These are phyloP conservation scores for Brachycybe producta DNA, from an alignment of 2,888 invertebrate genomes.

Conservation along the genomic window DNA sequence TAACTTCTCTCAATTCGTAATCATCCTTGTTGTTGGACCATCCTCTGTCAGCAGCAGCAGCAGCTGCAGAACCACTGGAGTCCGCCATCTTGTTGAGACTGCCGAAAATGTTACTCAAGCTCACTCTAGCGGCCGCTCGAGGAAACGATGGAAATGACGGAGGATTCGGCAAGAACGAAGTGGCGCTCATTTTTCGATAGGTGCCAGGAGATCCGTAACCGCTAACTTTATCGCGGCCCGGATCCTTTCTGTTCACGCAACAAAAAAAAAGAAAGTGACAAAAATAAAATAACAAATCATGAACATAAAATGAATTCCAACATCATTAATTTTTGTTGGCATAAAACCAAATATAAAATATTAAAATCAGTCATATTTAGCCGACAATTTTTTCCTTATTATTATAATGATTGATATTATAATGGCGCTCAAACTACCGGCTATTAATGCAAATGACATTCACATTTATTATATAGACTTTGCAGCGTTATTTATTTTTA, in stretches of 20 bases:
- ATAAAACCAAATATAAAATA: too few relatives aligned
- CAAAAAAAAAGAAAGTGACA: too few relatives aligned
- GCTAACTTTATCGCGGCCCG: neutral
- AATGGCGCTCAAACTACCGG: too few relatives aligned
- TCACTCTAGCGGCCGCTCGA: constrained; percentile 23
- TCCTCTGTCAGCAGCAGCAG: constrained; percentile 29
- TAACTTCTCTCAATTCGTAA: constrained; percentile 85
- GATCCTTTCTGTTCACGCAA: neutral
- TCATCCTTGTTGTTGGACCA: constrained; percentile 88
- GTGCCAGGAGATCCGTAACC: constrained; percentile 9
- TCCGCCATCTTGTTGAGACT: constrained; percentile 47
- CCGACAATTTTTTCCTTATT: too few relatives aligned
- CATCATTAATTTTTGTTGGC: too few relatives aligned
- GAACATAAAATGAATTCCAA: too few relatives aligned
- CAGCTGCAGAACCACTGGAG: constrained; percentile 25
- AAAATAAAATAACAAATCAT: too few relatives aligned
- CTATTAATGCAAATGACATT: too few relatives aligned
- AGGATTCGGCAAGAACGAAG: constrained; percentile 24
- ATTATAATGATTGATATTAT: too few relatives aligned
- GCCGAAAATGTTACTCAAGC: constrained; percentile 44
- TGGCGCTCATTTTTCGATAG: constrained; percentile 42
- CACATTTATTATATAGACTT: too few relatives aligned
- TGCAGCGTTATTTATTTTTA: too few relatives aligned
- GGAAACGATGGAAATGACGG: constrained; percentile 13
- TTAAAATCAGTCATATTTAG: too few relatives aligned